A percentile compares a stretch with the other conserved stretches of the same genome.
These are phyloP conservation scores for Leptopilina drosophilae DNA, from an alignment of 2,888 invertebrate genomes.

Conservation along the genomic window DNA sequence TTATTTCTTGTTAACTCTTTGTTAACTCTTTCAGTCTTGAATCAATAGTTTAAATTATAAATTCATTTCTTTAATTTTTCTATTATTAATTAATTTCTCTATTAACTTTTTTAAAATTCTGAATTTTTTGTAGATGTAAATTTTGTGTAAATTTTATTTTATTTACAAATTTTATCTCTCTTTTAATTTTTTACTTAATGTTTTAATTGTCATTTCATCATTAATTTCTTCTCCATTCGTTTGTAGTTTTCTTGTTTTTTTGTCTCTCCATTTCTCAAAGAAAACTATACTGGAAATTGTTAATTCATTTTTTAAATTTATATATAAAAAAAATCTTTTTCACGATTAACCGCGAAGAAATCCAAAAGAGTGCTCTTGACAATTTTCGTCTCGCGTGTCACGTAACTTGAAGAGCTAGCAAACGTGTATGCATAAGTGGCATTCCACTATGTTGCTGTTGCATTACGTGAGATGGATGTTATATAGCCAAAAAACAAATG, in stretches of 20 bases:
- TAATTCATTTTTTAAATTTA: neutral
- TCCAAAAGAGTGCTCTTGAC: neutral
- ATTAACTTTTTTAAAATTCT: too few species aligned
- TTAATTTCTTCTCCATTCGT: neutral
- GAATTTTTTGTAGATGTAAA: too few species aligned
- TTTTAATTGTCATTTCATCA: neutral
- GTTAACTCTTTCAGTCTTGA: too few species aligned
- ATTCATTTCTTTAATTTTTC: too few species aligned
- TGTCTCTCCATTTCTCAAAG: neutral
- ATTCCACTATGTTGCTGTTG: conserved; percentile 19
- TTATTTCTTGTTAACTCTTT: too few species aligned
- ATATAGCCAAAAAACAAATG: conserved; percentile 18
- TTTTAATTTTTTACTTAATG: too few species aligned
- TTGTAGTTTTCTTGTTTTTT: neutral
- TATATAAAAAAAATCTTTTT: neutral
- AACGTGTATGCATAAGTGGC: conserved; percentile 1
- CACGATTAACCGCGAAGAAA: neutral
- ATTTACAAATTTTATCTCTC: too few species aligned
- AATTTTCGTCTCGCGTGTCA: conserved; percentile 17
- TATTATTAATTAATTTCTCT: too few species aligned
- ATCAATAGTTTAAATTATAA: too few species aligned
- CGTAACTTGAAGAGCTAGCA: conserved; percentile 1
- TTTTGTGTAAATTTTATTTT: too few species aligned
- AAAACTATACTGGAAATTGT: neutral
- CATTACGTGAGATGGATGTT: conserved; percentile 21